Evolutionary conservation across 2,797 vertebrate species (phyloP), one percentile per base, ranked within the genome.

Genomic region (Periophthalmus magnuspinnatus): DNA sequence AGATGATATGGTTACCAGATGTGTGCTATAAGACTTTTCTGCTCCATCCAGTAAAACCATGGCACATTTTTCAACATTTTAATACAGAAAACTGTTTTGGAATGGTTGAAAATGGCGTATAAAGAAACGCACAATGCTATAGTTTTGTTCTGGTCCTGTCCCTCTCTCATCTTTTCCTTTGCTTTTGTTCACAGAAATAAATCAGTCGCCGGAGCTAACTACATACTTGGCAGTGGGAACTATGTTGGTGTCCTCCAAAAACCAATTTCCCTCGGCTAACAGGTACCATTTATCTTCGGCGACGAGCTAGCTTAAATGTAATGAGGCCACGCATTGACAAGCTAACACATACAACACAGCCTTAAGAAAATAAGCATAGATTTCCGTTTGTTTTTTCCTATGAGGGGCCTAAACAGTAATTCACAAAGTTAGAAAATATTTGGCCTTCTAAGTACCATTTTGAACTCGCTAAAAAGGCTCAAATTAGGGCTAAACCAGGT

Each of bases 221-320:
- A 77, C 67, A 54, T 71, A 55, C 58, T 64, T 69, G 62, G 59
- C 68, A 57, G 56, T 48, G 69, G 65, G 50, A 56, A 72, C 52
- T 65, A 59, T 67, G 67, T 48, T 61, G 68, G 71, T 67, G 57
- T 63, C 74, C 71, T 57, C 66, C 59, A 72, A 74, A 82, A 76
- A 67, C 61, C 61, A 58, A 77, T 81, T 77, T 79, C 65, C 70
- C 70, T 68, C 75, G 5, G 33, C 75, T 67, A 84, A 82, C 74
- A 63, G 77, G 38, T 65, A 41, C 62, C 74, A 84, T 80, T 82
- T 64, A 77, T 86, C 80, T 76, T 72, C 9, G 28, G 60, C 71
- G 68, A 66, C 34, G 52, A 48, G 68, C 65, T 66, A 50, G 33
- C 47, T 60, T 63, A 48, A 62, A 72, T 74, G 68, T 75, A 77